Percentiles rank a stretch among this genome's conserved stretches.
These are phyloP conservation scores for Squalus acanthias DNA, from an alignment of 2,797 vertebrate genomes.

Conservation along the genomic window DNA sequence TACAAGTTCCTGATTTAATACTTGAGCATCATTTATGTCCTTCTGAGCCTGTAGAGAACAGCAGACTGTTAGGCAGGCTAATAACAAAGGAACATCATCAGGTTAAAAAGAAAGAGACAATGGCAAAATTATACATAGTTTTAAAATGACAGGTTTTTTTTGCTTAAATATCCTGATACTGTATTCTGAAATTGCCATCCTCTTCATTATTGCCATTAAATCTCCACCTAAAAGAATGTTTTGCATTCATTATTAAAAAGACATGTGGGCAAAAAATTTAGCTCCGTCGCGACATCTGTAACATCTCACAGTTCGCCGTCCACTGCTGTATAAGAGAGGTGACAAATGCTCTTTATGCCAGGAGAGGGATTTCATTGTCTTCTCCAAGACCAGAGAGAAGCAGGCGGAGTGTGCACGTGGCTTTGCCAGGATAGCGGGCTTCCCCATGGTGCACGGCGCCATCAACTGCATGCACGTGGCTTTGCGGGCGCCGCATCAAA, in stretches of 20 bases:
- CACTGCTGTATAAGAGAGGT: too few relatives aligned
- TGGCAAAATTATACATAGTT: neutral
- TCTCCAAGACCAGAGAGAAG: too few relatives aligned
- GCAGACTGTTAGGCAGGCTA: neutral
- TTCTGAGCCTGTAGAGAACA: slow-evolving; percentile 46
- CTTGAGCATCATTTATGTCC: slow-evolving; percentile 34
- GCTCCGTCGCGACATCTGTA: too few relatives aligned
- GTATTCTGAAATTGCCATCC: neutral
- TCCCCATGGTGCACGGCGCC: too few relatives aligned
- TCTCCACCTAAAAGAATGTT: neutral
- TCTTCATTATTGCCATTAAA: neutral
- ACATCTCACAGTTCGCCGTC: too few relatives aligned
- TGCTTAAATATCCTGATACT: neutral
- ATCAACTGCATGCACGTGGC: too few relatives aligned
- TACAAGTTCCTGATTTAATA: slow-evolving; percentile 44
- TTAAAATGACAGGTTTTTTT: neutral
- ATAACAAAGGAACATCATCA: neutral
- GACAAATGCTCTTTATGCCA: too few relatives aligned
- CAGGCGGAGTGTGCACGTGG: too few relatives aligned
- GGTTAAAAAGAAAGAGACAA: neutral
- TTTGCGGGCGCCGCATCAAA: too few relatives aligned
- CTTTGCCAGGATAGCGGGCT: too few relatives aligned
- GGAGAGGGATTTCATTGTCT: too few relatives aligned
- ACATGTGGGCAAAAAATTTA: too few relatives aligned
- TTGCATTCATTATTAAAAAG: neutral